Conservation (phyloP, 2,888 invertebrate genomes). For the Tinea semifulvella region DNA sequence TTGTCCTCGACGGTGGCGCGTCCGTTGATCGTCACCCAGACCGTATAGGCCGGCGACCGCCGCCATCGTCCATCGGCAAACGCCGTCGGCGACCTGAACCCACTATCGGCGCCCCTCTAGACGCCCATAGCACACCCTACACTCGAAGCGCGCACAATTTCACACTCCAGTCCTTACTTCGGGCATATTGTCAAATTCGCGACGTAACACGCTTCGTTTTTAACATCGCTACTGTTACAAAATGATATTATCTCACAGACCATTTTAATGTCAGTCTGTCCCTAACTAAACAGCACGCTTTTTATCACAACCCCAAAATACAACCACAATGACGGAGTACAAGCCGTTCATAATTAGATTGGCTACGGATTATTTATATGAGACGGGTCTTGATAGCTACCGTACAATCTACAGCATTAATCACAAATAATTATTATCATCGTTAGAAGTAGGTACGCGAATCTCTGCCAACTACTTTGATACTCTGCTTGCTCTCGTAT, state of each 20-base stretch:
- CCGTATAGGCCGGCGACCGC: constrained; percentile 84
- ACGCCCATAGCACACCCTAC: neutral
- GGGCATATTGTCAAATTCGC: neutral
- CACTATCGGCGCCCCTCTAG: constrained; percentile 8
- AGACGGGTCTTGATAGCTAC: no score
- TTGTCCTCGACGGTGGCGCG: constrained; percentile 56
- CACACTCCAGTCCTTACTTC: neutral
- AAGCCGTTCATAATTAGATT: neutral
- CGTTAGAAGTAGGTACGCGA: no score
- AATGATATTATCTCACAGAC: no score
- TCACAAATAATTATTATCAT: no score
- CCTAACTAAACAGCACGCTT: no score
- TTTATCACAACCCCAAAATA: neutral
- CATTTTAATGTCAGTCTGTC: neutral
- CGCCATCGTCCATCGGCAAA: constrained; percentile 62
- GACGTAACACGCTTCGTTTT: neutral
- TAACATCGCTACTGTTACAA: no score
- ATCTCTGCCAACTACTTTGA: no score
- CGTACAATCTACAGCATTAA: no score
- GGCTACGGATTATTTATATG: neutral
- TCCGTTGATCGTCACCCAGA: constrained; percentile 77
- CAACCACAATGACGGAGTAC: neutral
- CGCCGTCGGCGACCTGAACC: constrained; percentile 3
- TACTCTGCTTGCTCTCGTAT: no score
- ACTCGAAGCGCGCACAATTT: neutral